Conservation (phyloP, 2,113 vertebrate species). For the Eclectus roratus region DNA sequence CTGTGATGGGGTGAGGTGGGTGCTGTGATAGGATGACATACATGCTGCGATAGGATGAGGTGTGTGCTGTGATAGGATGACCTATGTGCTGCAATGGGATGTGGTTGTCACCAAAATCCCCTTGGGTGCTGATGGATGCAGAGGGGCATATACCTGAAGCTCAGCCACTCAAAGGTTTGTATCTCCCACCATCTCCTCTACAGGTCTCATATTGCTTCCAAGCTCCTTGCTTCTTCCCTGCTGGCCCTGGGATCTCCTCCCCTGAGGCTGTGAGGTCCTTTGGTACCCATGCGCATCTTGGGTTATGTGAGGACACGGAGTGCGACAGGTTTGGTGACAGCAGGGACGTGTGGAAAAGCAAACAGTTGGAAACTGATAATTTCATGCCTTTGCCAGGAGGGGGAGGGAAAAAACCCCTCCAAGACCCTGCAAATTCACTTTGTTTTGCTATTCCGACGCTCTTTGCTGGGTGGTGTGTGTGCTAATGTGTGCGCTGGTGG, state of each 20-base stretch:
- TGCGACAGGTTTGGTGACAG: constrained; percentile 13
- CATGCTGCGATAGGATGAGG: neutral
- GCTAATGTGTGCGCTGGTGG: neutral
- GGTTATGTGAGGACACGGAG: neutral
- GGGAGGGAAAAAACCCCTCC: neutral
- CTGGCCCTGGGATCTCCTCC: neutral
- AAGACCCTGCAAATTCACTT: neutral
- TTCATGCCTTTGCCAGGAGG: constrained; percentile 27
- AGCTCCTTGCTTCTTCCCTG: neutral
- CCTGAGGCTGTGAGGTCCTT: fast-evolving
- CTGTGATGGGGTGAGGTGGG: neutral
- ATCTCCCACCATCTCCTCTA: neutral
- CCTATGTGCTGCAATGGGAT: neutral
- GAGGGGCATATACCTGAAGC: neutral
- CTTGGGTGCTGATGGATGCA: neutral
- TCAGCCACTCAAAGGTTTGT: fast-evolving
- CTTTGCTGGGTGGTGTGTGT: neutral
- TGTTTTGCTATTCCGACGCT: constrained; percentile 26
- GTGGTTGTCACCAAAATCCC: neutral
- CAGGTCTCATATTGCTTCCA: neutral
- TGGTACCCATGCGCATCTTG: fast-evolving
- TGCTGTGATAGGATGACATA: neutral
- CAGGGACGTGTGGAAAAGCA: constrained; percentile 7
- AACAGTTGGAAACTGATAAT: constrained; percentile 34
- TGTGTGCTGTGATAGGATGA: neutral